A percentile compares a stretch with the other conserved stretches of the same genome.
These are phyloP conservation scores for Aurelia aurita DNA, from an alignment of 30 jellyfish, hydroid and myxozoan genomes.

Conservation along the genomic window DNA sequence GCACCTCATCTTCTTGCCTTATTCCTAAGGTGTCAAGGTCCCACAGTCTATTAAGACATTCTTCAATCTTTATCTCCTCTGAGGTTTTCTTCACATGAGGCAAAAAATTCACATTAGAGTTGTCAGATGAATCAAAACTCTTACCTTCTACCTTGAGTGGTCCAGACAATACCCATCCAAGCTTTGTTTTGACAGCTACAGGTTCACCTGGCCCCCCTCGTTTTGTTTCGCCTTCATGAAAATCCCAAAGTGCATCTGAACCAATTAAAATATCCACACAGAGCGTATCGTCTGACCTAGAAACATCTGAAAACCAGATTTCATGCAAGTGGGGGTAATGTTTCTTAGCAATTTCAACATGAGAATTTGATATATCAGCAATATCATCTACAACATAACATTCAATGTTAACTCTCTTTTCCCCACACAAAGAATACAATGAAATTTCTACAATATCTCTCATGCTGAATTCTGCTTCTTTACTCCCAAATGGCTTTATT, in stretches of 20 bases:
- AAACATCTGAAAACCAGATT: conserved; percentile 24
- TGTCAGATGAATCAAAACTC: no score
- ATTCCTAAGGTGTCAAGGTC: background rate
- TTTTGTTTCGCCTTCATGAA: conserved; percentile 11
- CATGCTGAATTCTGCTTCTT: conserved; percentile 1
- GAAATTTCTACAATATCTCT: conserved; percentile 10
- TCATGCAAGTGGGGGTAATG: background rate
- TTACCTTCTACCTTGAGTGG: conserved; percentile 12
- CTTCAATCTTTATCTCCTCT: no score
- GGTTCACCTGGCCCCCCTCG: conserved; percentile 45
- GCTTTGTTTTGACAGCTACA: conserved; percentile 7
- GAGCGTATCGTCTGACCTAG: background rate
- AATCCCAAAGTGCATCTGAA: conserved; percentile 6
- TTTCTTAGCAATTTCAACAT: conserved; percentile 2
- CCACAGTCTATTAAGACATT: no score
- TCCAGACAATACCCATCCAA: conserved; percentile 22
- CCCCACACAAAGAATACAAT: background rate
- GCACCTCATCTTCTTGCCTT: no score
- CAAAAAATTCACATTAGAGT: no score
- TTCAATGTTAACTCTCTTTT: background rate
- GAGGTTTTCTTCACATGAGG: no score
- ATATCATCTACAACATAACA: conserved; percentile 20
- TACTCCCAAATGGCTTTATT: background rate
- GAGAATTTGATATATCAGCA: background rate
- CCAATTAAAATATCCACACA: conserved; percentile 6